Conservation (phyloP, 2,797 vertebrate genomes). For the Pseudochaenichthys georgianus region DNA sequence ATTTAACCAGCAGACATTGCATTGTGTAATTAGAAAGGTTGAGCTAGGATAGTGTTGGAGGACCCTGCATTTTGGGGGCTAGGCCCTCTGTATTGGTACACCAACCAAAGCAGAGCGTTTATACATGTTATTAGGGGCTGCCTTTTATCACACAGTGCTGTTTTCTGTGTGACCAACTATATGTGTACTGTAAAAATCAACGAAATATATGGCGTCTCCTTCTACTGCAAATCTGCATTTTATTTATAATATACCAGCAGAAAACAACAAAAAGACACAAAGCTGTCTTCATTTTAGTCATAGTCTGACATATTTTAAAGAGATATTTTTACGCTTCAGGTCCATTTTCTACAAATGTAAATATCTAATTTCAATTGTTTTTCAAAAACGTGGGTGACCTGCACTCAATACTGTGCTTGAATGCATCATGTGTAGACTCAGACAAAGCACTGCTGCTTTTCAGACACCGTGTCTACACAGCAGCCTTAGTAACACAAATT, state of each 20-base stretch:
- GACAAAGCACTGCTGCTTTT: not conserved
- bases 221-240: not conserved
- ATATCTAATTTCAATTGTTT: too few species aligned
- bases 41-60: too few species aligned
- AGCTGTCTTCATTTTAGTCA: not conserved
- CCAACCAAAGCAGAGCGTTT: too few species aligned
- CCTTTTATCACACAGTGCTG: not conserved
- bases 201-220: not conserved
- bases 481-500: not conserved
- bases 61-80: too few species aligned
- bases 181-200: not conserved
- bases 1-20: too few species aligned
- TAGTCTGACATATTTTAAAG: not conserved
- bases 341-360: not conserved
- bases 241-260: not conserved
- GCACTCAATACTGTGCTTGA: slow-evolving; percentile 8
- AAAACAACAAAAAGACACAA: slow-evolving; percentile 1
- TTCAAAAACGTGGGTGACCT: slow-evolving; percentile 6
- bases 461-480: not conserved
- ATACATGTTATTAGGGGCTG: not conserved
- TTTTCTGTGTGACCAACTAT: not conserved
- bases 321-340: not conserved
- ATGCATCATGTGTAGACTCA: slow-evolving; percentile 5
- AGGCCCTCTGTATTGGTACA: too few species aligned
- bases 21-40: too few species aligned